These are phyloP conservation scores for Cepaea nemoralis DNA, from an alignment of 1,140 invertebrate species.

Conservation along the genomic window DNA sequence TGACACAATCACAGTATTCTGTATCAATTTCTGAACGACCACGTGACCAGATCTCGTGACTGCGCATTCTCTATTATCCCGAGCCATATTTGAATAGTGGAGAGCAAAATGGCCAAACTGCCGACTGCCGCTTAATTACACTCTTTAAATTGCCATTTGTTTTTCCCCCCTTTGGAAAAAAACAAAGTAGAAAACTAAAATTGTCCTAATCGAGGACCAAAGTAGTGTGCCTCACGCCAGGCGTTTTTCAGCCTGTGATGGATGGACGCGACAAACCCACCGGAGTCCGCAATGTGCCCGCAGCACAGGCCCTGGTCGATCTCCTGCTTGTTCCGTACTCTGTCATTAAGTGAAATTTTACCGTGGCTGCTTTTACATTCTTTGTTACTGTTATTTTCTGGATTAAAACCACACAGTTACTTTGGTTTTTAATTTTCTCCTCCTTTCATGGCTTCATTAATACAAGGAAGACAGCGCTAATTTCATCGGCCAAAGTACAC, in stretches of 20 bases:
- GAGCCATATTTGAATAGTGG: not conserved
- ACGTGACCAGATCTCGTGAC: constrained; percentile 22
- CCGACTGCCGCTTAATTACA: not conserved
- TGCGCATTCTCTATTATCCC: not conserved
- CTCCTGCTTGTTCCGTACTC: not conserved
- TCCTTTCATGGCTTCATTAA: not conserved
- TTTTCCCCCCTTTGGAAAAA: not conserved
- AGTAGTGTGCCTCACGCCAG: constrained; percentile 11
- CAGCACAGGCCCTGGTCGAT: not conserved
- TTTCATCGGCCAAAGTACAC: no score
- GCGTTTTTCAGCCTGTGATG: not conserved
- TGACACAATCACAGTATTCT: no score
- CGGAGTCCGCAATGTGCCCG: not conserved
- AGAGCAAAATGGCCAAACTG: constrained; percentile 18
- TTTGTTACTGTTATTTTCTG: not conserved
- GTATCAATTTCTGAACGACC: not conserved
- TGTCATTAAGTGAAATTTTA: not conserved
- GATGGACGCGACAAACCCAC: not conserved
- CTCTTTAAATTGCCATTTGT: constrained; percentile 12
- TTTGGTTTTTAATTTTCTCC: not conserved
- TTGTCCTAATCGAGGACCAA: not conserved
- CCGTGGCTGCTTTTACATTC: not conserved
- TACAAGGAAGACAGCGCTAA: no score
- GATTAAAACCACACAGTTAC: not conserved
- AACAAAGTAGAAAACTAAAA: not conserved